Percentiles rank a stretch among this genome's conserved stretches.
phyloP scores from a whole-genome alignment of 2,797 vertebrate species.

The Thamnophis elegans region DNA sequence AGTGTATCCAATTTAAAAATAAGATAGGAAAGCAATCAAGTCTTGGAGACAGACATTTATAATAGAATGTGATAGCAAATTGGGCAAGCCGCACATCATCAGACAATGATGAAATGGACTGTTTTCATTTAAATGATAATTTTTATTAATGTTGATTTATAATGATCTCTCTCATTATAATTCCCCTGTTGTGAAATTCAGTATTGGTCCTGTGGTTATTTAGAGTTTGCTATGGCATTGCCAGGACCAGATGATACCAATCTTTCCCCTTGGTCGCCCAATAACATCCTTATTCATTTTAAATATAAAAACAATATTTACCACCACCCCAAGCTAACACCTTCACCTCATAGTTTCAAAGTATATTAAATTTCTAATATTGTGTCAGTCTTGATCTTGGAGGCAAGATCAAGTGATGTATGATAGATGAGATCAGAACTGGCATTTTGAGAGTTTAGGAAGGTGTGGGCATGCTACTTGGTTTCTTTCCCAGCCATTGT shows the following conservation, averaged over 20 bases:
- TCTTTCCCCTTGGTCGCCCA: background rate
- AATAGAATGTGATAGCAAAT: background rate
- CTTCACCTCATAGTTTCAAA: background rate
- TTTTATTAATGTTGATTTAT: background rate
- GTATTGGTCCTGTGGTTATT: background rate
- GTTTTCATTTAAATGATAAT: background rate
- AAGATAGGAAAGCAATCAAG: background rate
- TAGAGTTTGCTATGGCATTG: background rate
- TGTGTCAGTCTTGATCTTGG: background rate
- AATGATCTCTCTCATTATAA: background rate
- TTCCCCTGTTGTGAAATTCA: background rate
- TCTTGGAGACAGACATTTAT: background rate
- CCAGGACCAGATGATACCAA: background rate
- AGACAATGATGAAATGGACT: background rate
- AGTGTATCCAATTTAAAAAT: background rate
- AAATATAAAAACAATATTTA: background rate
- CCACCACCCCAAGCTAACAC: background rate
- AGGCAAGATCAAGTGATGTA: background rate
- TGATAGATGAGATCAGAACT: background rate
- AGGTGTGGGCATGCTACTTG: background rate
- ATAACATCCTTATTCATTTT: background rate
- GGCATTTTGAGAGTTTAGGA: background rate
- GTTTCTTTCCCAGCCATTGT: background rate
- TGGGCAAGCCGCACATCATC: background rate
- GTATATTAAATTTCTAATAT: background rate